These are phyloP conservation scores for Rallus crepitans DNA, from an alignment of 2,797 vertebrate species.

Conservation along the genomic window DNA sequence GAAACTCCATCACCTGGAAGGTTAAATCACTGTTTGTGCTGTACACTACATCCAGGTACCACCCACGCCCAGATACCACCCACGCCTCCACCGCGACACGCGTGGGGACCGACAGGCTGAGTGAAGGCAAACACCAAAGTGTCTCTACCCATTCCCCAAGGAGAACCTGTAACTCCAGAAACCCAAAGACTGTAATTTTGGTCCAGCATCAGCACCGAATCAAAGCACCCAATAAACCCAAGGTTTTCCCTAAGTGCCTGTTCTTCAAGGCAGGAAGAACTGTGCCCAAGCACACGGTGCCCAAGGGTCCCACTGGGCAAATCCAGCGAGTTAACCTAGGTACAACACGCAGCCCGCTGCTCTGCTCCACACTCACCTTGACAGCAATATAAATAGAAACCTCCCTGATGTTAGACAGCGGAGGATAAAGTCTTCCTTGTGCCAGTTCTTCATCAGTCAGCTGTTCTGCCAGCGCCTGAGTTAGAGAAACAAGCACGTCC, in stretches of 20 bases:
- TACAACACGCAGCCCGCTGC: not conserved
- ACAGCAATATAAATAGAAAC: slow-evolving; percentile 93
- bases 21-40: not conserved
- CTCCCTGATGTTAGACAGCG: slow-evolving; percentile 93
- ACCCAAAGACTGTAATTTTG: rapidly evolving
- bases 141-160: too few species aligned
- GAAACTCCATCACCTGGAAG: slow-evolving; percentile 89
- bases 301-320: not conserved
- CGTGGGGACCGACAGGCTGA: not conserved
- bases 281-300: not conserved
- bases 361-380: slow-evolving; percentile 82
- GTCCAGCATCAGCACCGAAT: rapidly evolving
- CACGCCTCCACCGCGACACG: rapidly evolving
- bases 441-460: slow-evolving; percentile 88
- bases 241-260: rapidly evolving
- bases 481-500: not conserved
- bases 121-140: not conserved
- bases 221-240: not conserved
- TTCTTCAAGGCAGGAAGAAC: not conserved
- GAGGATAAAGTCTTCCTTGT: slow-evolving; percentile 92
- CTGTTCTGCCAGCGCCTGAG: slow-evolving; percentile 88
- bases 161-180: not conserved
- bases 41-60: not conserved
- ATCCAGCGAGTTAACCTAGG: not conserved
- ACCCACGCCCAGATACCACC: rapidly evolving